A percentile compares a stretch with the other conserved stretches of the same genome.
Conservation (phyloP, 2,113 vertebrate species). For the Alethe diademata region DNA sequence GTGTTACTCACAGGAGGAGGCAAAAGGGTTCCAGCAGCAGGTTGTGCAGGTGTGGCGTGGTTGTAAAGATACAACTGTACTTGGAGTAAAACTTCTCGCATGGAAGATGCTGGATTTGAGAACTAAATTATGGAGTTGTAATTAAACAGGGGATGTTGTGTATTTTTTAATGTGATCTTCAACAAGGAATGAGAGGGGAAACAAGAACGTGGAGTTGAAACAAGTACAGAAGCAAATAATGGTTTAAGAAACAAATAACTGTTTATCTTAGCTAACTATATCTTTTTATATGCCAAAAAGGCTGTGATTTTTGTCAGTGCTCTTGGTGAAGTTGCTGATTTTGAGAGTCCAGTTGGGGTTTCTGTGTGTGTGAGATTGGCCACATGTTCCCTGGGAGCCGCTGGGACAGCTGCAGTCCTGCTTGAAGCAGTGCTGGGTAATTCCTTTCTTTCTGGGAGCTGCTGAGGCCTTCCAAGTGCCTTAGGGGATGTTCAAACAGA, state of each 20-base stretch:
- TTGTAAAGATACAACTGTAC: neutral
- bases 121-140: neutral
- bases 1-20: neutral
- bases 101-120: neutral
- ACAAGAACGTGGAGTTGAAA: neutral
- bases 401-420: neutral
- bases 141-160: neutral
- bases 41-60: neutral
- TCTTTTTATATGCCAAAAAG: neutral
- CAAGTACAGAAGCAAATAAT: neutral
- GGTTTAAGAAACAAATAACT: neutral
- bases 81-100: neutral
- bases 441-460: neutral
- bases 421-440: neutral
- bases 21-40: neutral
- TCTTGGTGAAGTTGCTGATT: neutral
- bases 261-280: neutral
- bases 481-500: neutral
- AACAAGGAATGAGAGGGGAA: neutral
- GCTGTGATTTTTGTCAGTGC: neutral
- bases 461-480: neutral
- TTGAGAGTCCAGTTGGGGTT: neutral
- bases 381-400: neutral
- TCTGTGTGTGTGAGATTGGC: neutral
- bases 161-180: neutral